A percentile compares a stretch with the other conserved stretches of the same genome.
Conservation (phyloP, 2,113 vertebrate genomes). For the Agapornis roseicollis region DNA sequence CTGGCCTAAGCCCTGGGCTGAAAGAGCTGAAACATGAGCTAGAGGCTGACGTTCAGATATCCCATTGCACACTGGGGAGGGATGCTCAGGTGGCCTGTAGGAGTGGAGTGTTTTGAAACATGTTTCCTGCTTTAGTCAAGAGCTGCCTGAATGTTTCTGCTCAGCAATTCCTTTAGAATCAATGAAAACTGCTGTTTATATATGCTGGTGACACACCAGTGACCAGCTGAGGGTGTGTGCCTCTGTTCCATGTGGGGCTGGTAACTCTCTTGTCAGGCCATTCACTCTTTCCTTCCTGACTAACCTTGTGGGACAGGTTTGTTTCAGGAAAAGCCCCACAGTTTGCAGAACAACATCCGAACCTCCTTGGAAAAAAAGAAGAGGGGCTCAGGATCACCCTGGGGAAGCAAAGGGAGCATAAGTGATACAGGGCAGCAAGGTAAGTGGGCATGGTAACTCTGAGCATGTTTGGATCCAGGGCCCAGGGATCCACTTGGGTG, state of each 20-base stretch:
- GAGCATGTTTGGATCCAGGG: background rate
- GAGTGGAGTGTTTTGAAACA: background rate
- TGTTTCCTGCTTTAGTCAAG: background rate
- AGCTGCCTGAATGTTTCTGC: background rate
- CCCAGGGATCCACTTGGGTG: background rate
- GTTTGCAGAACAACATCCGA: slow-evolving; percentile 80
- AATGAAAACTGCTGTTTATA: background rate
- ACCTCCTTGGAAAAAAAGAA: slow-evolving; percentile 80
- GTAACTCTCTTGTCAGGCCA: background rate
- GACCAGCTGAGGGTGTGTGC: background rate
- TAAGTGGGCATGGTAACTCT: slow-evolving; percentile 14
- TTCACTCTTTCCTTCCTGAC: slow-evolving; percentile 32
- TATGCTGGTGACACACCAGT: background rate
- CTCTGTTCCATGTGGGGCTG: background rate
- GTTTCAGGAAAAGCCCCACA: slow-evolving; percentile 96
- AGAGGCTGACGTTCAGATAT: rapidly evolving
- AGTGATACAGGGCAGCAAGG: slow-evolving; percentile 63
- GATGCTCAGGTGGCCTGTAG: background rate
- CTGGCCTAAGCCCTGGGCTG: background rate
- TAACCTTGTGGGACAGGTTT: slow-evolving; percentile 79
- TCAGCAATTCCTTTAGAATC: background rate
- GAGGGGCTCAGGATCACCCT: slow-evolving; percentile 67
- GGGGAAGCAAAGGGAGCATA: slow-evolving; percentile 49
- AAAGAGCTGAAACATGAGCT: background rate
- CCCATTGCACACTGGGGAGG: background rate